Conservation (phyloP, 1,140 invertebrate species). For the Delia radicum region DNA sequence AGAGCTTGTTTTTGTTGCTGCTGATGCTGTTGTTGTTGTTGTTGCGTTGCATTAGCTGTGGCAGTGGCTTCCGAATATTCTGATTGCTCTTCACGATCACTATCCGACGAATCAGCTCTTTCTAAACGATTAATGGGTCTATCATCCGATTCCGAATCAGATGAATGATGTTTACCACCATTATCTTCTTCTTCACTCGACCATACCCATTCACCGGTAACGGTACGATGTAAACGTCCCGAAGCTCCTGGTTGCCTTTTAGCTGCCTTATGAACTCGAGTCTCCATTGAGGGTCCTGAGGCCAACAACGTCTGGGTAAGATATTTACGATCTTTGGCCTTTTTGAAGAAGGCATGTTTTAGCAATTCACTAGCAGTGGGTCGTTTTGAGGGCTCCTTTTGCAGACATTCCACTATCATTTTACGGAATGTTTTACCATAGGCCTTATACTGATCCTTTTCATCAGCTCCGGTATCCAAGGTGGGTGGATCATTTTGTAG, state of each 20-base stretch:
- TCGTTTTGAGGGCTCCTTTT: conserved; percentile 92
- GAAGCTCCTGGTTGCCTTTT: conserved; percentile 86
- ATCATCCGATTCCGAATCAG: conserved; percentile 56
- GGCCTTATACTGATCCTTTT: conserved; percentile 96
- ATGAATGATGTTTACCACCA: conserved; percentile 42
- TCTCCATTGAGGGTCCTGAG: conserved; percentile 83
- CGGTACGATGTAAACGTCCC: conserved; percentile 87
- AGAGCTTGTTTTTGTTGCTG: too few species aligned
- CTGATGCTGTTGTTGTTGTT: background rate
- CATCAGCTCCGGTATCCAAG: conserved; percentile 89
- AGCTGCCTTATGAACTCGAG: conserved; percentile 83
- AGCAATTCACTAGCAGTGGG: conserved; percentile 96
- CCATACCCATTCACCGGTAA: conserved; percentile 98
- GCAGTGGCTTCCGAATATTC: conserved; percentile 35
- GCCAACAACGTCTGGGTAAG: conserved; percentile 87
- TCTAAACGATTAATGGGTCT: conserved; percentile 62
- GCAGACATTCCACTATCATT: conserved; percentile 91
- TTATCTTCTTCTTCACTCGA: conserved; percentile 75
- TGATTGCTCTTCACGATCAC: conserved; percentile 58
- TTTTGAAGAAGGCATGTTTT: conserved; percentile 99
- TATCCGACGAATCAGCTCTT: conserved; percentile 61
- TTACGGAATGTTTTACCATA: conserved; percentile 97
- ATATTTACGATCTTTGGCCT: conserved; percentile 96
- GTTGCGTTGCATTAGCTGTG: conserved; percentile 26
- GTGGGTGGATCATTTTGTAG: conserved; percentile 97